Percentiles rank a stretch among this genome's conserved stretches.
These are phyloP conservation scores for Pecten maximus DNA, from an alignment of 2,888 invertebrate species.

Conservation along the genomic window DNA sequence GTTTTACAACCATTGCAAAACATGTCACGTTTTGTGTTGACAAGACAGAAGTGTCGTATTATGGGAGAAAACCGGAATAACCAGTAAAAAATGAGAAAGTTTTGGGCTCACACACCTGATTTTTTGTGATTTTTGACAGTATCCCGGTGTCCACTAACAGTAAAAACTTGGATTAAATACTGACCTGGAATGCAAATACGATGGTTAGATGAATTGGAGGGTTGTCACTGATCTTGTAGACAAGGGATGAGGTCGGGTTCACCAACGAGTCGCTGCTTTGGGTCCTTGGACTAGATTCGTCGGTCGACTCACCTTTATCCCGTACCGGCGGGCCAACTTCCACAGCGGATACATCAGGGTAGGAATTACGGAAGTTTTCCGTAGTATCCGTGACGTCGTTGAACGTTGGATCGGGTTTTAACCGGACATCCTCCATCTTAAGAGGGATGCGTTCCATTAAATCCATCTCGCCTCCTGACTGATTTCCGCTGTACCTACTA, in stretches of 20 bases:
- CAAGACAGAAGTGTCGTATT: no score
- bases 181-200: not conserved
- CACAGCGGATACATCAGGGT: not conserved
- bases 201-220: not conserved
- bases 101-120: no score
- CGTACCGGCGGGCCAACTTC: not conserved
- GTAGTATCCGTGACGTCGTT: not conserved
- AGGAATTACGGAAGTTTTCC: not conserved
- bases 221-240: not conserved
- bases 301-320: no score
- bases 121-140: no score
- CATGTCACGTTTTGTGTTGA: no score
- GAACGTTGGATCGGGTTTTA: not conserved
- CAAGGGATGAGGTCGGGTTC: not conserved
- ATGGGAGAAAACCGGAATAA: no score
- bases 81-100: no score
- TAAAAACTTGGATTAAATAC: no score
- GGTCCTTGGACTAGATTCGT: not conserved
- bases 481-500: not conserved
- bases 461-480: not conserved
- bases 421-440: not conserved
- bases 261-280: not conserved
- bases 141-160: no score
- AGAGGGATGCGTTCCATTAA: not conserved
- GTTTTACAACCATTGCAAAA: no score